Conservation (phyloP, 2,113 vertebrate species). For the Perca flavescens region DNA sequence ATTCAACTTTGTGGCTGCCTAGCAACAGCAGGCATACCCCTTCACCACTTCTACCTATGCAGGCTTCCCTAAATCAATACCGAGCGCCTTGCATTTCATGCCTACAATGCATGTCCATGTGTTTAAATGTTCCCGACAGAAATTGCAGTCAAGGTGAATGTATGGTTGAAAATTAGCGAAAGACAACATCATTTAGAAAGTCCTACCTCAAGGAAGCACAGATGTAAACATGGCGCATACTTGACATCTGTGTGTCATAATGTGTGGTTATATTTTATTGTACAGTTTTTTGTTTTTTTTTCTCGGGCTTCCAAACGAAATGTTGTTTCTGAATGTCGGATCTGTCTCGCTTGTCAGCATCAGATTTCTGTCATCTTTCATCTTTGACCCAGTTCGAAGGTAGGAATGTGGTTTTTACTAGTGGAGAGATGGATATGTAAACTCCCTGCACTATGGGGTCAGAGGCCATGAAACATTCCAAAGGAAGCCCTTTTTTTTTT, state of each 20-base stretch:
- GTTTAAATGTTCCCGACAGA: neutral
- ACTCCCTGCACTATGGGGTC: constrained; percentile 70
- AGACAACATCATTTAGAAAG: neutral
- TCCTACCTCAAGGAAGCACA: neutral
- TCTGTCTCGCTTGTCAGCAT: constrained; percentile 53
- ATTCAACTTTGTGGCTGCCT: neutral
- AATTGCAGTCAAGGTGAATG: neutral
- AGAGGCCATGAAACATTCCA: constrained; percentile 70
- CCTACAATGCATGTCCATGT: neutral
- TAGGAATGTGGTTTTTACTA: constrained; percentile 77
- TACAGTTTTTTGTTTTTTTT: neutral
- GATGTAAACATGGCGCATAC: neutral
- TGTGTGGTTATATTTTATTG: constrained; percentile 39
- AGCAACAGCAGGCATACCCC: neutral
- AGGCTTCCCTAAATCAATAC: neutral
- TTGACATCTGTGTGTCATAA: constrained; percentile 34
- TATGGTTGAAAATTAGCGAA: constrained; percentile 10
- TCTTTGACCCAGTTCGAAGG: constrained; percentile 71
- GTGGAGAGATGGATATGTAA: constrained; percentile 77
- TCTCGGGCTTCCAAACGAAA: constrained; percentile 1
- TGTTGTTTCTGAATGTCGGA: constrained; percentile 23
- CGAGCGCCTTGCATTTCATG: neutral
- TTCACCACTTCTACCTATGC: neutral
- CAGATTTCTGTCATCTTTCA: constrained; percentile 68
- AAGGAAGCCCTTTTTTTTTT: constrained; percentile 51